Conservation (phyloP, 2,113 vertebrate genomes). For the Excalfactoria chinensis region DNA sequence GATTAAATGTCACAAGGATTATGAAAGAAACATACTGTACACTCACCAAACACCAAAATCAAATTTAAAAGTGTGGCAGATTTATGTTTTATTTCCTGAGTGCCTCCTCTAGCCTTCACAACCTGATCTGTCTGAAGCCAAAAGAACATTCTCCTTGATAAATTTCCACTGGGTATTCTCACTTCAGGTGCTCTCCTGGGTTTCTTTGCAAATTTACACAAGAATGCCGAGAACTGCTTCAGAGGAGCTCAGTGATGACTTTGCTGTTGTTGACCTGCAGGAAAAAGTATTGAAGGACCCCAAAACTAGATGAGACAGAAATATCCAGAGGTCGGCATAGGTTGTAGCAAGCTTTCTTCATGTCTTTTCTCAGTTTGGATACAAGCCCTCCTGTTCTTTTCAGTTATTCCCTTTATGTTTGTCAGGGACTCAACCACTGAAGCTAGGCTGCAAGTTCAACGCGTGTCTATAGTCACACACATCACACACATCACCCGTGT, state of each 20-base stretch:
- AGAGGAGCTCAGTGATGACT: constrained; percentile 26
- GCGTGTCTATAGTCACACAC: neutral
- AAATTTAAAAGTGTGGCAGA: constrained; percentile 63
- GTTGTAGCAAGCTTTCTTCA: neutral
- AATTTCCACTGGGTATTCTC: constrained; percentile 66
- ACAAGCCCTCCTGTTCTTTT: neutral
- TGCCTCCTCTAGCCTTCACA: constrained; percentile 35
- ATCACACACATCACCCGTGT: neutral
- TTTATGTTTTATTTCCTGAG: constrained; percentile 66
- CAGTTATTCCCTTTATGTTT: neutral
- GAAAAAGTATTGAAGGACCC: constrained; percentile 6
- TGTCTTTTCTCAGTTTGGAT: neutral
- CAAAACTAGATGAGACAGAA: constrained; percentile 16
- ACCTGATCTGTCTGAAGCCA: constrained; percentile 61
- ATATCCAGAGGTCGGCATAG: constrained; percentile 25
- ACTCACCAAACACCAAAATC: constrained; percentile 67
- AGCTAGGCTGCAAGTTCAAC: neutral
- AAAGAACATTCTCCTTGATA: constrained; percentile 50
- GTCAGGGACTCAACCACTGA: neutral
- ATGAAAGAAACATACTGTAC: constrained; percentile 62
- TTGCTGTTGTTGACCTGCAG: constrained; percentile 22
- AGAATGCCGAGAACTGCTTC: neutral
- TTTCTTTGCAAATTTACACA: constrained; percentile 46
- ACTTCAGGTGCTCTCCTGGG: neutral
- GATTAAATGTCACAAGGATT: constrained; percentile 76